Evolutionary conservation across 2,888 invertebrate species (phyloP), one percentile per base, ranked within the genome.

Genomic region (Steromphala cineraria): DNA sequence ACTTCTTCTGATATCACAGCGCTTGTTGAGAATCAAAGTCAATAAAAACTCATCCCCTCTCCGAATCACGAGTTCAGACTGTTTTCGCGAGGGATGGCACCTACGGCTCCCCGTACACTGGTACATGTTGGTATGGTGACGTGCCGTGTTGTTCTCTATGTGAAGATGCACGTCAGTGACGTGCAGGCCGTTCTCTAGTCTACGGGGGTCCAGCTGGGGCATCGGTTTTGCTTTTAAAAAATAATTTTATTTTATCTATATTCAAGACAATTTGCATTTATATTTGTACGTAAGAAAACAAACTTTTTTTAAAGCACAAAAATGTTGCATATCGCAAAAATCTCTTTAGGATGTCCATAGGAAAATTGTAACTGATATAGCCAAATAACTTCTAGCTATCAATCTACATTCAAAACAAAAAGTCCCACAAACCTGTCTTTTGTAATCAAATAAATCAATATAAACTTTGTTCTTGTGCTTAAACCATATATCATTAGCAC

Each of bases 101-200:
- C 28, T 75, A 17, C 75, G 52, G 19, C n/a, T 10, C 24, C 53
- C 76, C n/a, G 76, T 55, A 31, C 76, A 76, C 19, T 76, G 53
- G 19, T 53, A 76, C 55, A 53, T 17, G 76, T 55, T 55, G 0
- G 89, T 89, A 80, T 81, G 83, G 81, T 91, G 90, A 0, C 94
- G 92, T 77, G 94, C 94, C 0, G 96, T 95, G 91, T 97, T 97
- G 87, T 96, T 96, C 84, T 94, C 92, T 0, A 96, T 95, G 90
- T 96, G 96, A 87, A 96, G 95, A 89, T 96, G 95, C 82, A 97
- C 96, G 8, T 40, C 55, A 17, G 53, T 53, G 31, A 76, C 76
- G 53, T 76, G 76, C n/a, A 74, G 19, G 4, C 40, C 31, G 31
- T 5, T 67, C 24, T 31, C 67, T 36, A 67, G 17, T 28, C 28